Evolutionary conservation across 2,113 vertebrate species (phyloP).

Genomic region (Actenoides hombroni): DNA sequence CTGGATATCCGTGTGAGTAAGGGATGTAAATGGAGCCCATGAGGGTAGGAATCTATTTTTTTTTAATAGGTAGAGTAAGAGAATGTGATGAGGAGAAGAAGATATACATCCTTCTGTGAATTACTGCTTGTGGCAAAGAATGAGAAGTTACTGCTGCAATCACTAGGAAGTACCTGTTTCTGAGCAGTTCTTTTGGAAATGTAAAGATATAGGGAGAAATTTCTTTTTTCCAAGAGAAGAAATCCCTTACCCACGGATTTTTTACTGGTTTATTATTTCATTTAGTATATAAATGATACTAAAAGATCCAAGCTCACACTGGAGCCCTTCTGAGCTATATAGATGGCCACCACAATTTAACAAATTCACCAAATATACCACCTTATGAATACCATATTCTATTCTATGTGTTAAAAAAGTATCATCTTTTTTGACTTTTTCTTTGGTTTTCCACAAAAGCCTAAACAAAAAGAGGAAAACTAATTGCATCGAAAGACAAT

Average conservation of each 20-base stretch:
- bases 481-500: not conserved
- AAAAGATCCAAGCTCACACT: not conserved
- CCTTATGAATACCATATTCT: not conserved
- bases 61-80: not conserved
- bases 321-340: not conserved
- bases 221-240: not conserved
- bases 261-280: not conserved
- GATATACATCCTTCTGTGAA: not conserved
- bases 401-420: not conserved
- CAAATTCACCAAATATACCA: not conserved
- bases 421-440: not conserved
- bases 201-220: not conserved
- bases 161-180: not conserved
- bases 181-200: not conserved
- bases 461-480: not conserved
- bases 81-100: not conserved
- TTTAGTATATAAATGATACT: not conserved
- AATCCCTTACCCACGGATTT: not conserved
- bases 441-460: not conserved
- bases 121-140: not conserved
- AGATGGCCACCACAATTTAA: not conserved
- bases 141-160: not conserved
- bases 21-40: not conserved
- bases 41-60: not conserved
- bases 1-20: accelerated